These are phyloP conservation scores for Anoncus sp. DNA, from an alignment of 2,888 invertebrate species.

Conservation along the genomic window DNA sequence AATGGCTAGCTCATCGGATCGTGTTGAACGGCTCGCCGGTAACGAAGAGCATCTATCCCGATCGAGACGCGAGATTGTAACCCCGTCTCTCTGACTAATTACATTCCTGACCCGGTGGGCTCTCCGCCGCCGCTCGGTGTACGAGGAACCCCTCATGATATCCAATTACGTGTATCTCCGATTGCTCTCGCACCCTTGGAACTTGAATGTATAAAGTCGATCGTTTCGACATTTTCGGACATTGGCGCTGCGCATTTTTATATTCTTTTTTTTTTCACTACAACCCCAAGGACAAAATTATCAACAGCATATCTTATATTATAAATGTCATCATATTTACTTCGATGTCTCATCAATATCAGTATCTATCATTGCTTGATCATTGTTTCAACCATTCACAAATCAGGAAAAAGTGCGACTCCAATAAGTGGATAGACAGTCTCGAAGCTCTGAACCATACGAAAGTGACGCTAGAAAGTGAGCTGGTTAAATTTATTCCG, in stretches of 20 bases:
- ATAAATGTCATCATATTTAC: neutral
- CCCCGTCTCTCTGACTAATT: slow-evolving; percentile 78
- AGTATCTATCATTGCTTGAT: no score
- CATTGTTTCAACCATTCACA: no score
- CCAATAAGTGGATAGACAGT: no score
- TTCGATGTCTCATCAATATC: no score
- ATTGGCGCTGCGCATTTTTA: neutral
- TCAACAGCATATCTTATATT: neutral
- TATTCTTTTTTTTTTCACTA: neutral
- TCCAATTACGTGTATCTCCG: slow-evolving; percentile 67
- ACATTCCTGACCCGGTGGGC: slow-evolving; percentile 78
- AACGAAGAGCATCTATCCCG: slow-evolving; percentile 72
- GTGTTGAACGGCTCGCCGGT: slow-evolving; percentile 58
- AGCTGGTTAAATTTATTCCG: no score
- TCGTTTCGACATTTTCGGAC: slow-evolving; percentile 39
- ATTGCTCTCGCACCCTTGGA: slow-evolving; percentile 66
- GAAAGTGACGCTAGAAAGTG: no score
- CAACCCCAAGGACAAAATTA: neutral
- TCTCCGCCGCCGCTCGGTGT: slow-evolving; percentile 44
- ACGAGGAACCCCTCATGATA: slow-evolving; percentile 61
- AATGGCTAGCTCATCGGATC: slow-evolving; percentile 53
- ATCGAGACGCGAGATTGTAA: slow-evolving; percentile 75
- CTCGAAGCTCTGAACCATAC: no score
- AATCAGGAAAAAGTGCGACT: no score
- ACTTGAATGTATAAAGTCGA: slow-evolving; percentile 36